Evolutionary conservation across 2,113 vertebrate species (phyloP), one percentile per base, ranked within the genome.

Genomic region (Grammomys dolichurus): DNA sequence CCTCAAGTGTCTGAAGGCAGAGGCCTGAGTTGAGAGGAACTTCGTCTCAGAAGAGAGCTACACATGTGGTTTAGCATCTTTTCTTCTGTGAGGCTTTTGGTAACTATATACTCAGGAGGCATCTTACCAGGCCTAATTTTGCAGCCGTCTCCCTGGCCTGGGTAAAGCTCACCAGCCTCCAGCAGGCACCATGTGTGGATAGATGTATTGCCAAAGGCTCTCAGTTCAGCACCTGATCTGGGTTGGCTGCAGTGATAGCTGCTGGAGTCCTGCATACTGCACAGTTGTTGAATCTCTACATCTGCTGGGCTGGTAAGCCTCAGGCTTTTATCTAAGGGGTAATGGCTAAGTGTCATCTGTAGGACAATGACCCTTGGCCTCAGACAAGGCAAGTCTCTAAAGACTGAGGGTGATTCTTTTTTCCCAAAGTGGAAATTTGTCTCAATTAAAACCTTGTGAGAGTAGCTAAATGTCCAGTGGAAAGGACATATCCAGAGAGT

Each of bases 361-460:
- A 93, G 76, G 31, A 43, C 33, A 11, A 84, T 54, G 75, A 70
- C 63, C 89, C 7, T 51, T 92, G 95, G 65, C 70, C 36, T 96
- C 77, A 88, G 70, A 85, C 43, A 80, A 93, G 93, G 75, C 43
- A 56, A 75, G 26, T 31, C 73, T 95, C 56, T 7, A 14, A n/a
- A 33, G 20, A 31, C 20, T 3, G n/a, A 75, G 82, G 28, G 6
- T 65, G 7, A 22, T 28, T 48, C n/a, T 40, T 28, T 76, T 80
- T 58, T 22, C 17, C 85, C 20, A 12, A 28, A 69, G 33, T 43
- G 46, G 90, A 93, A 22, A 31, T 60, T 82, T 60, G 72, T 85
- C 11, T 72, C 76, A 75, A 46, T 89, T 46, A 67, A 78, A 82
- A 87, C 46, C 63, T 54, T 43, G 43, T 89, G 63, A 17, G 13